These are phyloP conservation scores for Bruchidius siliquastri DNA, from an alignment of 2,888 invertebrate genomes.

Conservation along the genomic window DNA sequence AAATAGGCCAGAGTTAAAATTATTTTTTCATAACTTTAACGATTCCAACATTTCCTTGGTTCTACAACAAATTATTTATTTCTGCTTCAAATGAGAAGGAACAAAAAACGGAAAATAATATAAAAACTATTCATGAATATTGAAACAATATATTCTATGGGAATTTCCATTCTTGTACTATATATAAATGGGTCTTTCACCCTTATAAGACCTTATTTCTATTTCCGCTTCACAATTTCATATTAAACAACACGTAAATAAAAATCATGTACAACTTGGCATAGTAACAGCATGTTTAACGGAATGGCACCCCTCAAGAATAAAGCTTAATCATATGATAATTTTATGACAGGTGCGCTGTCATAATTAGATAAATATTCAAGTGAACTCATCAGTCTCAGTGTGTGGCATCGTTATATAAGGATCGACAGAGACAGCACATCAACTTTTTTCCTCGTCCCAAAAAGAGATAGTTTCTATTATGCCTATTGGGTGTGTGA, in stretches of 20 bases:
- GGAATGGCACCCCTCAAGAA: not conserved
- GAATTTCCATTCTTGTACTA: too few species aligned
- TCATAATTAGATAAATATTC: not conserved
- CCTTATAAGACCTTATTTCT: not conserved
- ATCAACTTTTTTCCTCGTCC: not conserved
- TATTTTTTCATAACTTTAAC: too few species aligned
- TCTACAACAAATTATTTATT: too few species aligned
- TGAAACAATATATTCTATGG: too few species aligned
- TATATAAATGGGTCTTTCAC: too few species aligned
- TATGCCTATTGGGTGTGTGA: not conserved
- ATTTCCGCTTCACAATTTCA: not conserved
- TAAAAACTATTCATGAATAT: too few species aligned
- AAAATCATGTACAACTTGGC: not conserved
- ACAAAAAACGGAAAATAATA: too few species aligned
- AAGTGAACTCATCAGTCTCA: not conserved
- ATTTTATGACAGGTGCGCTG: not conserved
- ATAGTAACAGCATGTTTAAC: not conserved
- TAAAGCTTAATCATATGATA: not conserved
- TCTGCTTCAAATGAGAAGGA: too few species aligned
- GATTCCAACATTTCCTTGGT: too few species aligned
- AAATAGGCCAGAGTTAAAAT: too few species aligned
- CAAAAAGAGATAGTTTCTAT: not conserved
- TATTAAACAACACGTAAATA: not conserved
- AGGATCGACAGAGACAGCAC: not conserved
- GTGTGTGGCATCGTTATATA: not conserved